Percentiles rank a stretch among this genome's conserved stretches.
Conservation (phyloP, 2,888 invertebrate species). For the Tyria jacobaeae region DNA sequence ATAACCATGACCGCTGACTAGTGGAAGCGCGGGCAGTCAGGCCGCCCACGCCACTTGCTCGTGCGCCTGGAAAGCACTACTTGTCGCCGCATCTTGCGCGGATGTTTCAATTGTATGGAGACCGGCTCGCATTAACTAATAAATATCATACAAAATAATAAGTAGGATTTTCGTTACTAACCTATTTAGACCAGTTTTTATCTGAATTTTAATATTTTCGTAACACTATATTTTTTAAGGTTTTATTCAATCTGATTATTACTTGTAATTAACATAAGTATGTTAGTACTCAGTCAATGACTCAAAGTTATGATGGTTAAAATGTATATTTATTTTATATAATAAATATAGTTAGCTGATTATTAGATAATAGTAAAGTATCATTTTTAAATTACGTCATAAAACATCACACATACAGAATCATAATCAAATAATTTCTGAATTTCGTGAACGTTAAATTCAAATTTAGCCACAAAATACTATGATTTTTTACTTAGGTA, state of each 20-base stretch:
- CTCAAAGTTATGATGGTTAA: too few species aligned
- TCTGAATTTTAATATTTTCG: neutral
- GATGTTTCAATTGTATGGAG: conserved; percentile 61
- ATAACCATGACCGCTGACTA: conserved; percentile 72
- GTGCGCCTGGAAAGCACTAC: conserved; percentile 34
- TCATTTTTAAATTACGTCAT: neutral
- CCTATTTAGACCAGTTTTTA: neutral
- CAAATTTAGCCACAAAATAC: too few species aligned
- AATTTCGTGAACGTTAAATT: neutral
- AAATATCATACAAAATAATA: conserved; percentile 23
- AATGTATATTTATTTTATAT: too few species aligned
- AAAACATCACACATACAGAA: too few species aligned
- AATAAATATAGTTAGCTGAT: neutral
- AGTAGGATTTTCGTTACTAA: conserved; percentile 11
- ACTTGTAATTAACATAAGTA: neutral
- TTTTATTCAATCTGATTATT: neutral
- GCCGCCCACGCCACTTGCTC: conserved; percentile 18
- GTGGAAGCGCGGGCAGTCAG: conserved; percentile 44
- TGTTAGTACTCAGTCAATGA: neutral
- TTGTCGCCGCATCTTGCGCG: conserved; percentile 53
- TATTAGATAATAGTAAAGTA: neutral
- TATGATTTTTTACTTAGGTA: neutral
- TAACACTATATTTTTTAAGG: neutral
- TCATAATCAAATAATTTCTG: too few species aligned
- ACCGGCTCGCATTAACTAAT: conserved; percentile 52